phyloP scores from a whole-genome alignment of 2,888 invertebrate genomes.

The Lasioglossum leucozonium region DNA sequence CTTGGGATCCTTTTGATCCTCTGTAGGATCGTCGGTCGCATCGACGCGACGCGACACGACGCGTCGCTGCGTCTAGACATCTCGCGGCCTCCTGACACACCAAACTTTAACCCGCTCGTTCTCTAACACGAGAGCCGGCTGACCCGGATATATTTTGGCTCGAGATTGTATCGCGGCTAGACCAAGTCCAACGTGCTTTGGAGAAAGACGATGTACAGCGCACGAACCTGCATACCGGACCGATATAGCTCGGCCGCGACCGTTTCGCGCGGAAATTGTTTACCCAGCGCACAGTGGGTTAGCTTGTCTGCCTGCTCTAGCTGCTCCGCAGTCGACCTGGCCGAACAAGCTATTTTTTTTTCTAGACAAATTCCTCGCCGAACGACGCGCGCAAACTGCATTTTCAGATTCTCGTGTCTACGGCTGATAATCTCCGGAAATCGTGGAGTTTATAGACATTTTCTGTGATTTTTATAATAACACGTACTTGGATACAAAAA shows the following conservation, averaged over 20 bases:
- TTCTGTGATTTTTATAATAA: too few relatives aligned
- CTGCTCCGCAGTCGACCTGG: neutral
- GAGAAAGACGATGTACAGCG: constrained; percentile 4
- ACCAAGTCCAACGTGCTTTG: constrained; percentile 30
- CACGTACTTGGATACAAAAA: too few relatives aligned
- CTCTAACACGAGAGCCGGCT: constrained; percentile 57
- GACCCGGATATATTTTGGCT: constrained; percentile 69
- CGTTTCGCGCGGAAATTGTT: constrained; percentile 4
- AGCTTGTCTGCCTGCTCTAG: neutral
- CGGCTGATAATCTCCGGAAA: too few relatives aligned
- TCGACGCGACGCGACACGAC: neutral
- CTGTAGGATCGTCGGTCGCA: neutral
- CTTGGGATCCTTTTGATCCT: neutral
- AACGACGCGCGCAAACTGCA: constrained; percentile 2
- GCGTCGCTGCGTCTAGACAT: constrained; percentile 57
- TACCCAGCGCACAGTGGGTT: neutral
- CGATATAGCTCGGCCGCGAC: neutral
- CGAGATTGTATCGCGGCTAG: constrained; percentile 25
- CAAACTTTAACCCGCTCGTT: constrained; percentile 63
- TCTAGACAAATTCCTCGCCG: neutral
- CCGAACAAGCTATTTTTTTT: neutral
- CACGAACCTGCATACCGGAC: constrained; percentile 1
- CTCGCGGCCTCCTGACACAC: constrained; percentile 58
- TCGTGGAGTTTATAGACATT: too few relatives aligned
- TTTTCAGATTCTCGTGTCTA: neutral